A percentile compares a stretch with the other conserved stretches of the same genome.
Evolutionary conservation across 2,113 vertebrate genomes (phyloP).

Genomic region (Egretta garzetta): DNA sequence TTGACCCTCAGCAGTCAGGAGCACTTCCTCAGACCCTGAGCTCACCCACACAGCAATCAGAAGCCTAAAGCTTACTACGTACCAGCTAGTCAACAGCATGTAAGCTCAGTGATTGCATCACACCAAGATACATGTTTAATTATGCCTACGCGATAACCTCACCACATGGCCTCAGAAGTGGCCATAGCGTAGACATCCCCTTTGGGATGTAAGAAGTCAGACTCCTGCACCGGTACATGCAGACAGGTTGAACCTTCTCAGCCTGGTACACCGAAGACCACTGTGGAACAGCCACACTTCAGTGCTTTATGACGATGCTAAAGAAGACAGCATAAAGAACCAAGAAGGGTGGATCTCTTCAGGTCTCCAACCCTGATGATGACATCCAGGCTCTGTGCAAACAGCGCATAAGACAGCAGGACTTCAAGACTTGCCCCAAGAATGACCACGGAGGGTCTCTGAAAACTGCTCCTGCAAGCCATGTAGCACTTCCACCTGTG

Average conservation of each 20-base stretch:
- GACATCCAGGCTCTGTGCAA: not conserved
- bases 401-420: not conserved
- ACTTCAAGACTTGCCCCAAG: not conserved
- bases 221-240: fast-evolving
- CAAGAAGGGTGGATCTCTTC: not conserved
- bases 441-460: not conserved
- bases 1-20: not conserved
- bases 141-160: not conserved
- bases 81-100: not conserved
- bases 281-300: not conserved
- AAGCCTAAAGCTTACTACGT: not conserved
- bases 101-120: not conserved
- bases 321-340: not conserved
- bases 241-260: not conserved
- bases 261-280: not conserved
- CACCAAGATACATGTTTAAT: not conserved
- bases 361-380: not conserved
- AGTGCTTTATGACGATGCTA: not conserved
- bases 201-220: not conserved
- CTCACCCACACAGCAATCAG: not conserved
- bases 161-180: fast-evolving
- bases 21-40: not conserved
- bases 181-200: not conserved
- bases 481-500: not conserved
- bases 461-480: not conserved